phyloP scores from a whole-genome alignment of 2,797 vertebrate species.

The Aratinga solstitialis region DNA sequence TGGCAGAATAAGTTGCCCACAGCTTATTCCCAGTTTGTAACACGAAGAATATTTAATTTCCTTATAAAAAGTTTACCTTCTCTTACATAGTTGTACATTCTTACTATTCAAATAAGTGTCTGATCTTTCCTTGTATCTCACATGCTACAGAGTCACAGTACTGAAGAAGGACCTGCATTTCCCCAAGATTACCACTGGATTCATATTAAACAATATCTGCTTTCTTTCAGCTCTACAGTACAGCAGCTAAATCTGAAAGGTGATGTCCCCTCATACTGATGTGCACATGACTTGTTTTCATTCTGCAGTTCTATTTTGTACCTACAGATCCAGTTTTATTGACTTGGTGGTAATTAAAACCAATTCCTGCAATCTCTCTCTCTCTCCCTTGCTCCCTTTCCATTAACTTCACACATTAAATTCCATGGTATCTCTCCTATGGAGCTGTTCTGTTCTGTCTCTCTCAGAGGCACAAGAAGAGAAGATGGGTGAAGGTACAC shows the following conservation, averaged over 20 bases:
- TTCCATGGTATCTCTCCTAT: not conserved
- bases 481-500: not conserved
- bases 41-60: not conserved
- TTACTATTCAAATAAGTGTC: not conserved
- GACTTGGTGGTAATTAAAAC: not conserved
- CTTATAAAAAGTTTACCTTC: not conserved
- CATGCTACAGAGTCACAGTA: not conserved
- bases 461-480: not conserved
- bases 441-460: not conserved
- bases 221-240: not conserved
- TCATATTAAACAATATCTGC: not conserved
- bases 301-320: not conserved
- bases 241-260: not conserved
- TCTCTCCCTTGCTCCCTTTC: not conserved
- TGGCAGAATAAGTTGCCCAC: not conserved
- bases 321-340: not conserved
- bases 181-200: not conserved
- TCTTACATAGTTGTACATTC: not conserved
- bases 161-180: not conserved
- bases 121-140: not conserved
- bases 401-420: not conserved
- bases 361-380: not conserved
- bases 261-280: not conserved
- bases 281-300: not conserved
- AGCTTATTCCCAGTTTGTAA: not conserved